Evolutionary conservation across 2,797 vertebrate genomes (phyloP).

Genomic region (Craterocephalus amniculus): DNA sequence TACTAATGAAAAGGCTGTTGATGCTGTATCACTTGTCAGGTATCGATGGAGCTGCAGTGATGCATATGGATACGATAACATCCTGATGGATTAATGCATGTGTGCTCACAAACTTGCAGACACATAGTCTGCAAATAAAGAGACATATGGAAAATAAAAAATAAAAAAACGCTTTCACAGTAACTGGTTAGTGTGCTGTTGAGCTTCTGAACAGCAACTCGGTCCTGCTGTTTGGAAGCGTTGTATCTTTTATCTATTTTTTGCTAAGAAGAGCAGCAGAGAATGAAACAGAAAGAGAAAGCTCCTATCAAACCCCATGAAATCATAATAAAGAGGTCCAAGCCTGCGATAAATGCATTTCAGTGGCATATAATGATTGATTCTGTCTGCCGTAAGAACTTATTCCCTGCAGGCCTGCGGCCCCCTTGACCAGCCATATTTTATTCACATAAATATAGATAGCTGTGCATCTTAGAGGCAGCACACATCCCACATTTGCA

Average conservation of each 20-base stretch:
- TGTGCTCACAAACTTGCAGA: not conserved
- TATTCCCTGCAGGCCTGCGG: constrained; percentile 71
- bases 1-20: constrained; percentile 46
- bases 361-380: constrained; percentile 79
- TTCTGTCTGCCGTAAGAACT: constrained; percentile 70
- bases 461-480: constrained; percentile 69
- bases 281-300: constrained; percentile 58
- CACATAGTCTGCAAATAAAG: not conserved
- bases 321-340: constrained; percentile 76
- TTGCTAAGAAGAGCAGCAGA: constrained; percentile 26
- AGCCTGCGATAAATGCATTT: constrained; percentile 75
- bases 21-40: constrained; percentile 23
- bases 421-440: constrained; percentile 81
- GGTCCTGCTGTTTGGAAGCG: constrained; percentile 13
- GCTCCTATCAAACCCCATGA: constrained; percentile 67
- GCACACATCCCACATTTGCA: constrained; percentile 77
- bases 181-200: constrained; percentile 3
- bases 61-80: not conserved
- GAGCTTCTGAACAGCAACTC: constrained; percentile 19
- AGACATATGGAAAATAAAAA: not conserved
- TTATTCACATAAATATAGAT: constrained; percentile 83
- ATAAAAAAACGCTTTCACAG: constrained; percentile 4
- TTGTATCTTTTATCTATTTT: constrained; percentile 43
- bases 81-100: not conserved
- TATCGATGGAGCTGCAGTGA: constrained; percentile 18